These are phyloP conservation scores for Pangasius djambal DNA, from an alignment of 2,797 vertebrate genomes.

Conservation along the genomic window DNA sequence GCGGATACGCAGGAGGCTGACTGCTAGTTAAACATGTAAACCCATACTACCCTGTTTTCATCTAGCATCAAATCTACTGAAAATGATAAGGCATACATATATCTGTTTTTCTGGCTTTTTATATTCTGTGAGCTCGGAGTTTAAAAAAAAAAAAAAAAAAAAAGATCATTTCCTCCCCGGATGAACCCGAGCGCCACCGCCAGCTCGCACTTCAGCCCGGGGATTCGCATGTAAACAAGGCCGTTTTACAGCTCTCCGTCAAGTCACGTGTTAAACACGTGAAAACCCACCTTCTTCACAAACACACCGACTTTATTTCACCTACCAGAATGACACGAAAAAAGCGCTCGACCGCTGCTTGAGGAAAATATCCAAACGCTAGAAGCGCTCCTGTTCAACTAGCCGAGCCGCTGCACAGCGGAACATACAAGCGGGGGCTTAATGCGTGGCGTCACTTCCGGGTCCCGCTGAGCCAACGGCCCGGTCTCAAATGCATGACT, in stretches of 20 bases:
- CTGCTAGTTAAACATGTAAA: neutral
- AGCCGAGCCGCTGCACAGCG: constrained; percentile 59
- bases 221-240: constrained; percentile 83
- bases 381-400: constrained; percentile 58
- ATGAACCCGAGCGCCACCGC: constrained; percentile 47
- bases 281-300: neutral
- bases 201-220: constrained; percentile 68
- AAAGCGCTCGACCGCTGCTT: constrained; percentile 40
- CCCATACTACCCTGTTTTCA: neutral
- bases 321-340: constrained; percentile 60
- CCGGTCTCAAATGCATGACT: neutral
- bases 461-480: constrained; percentile 12
- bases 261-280: constrained; percentile 34
- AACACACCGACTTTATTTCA: constrained; percentile 56
- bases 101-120: neutral
- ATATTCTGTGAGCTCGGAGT: neutral
- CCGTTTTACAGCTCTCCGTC: constrained; percentile 60
- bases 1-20: neutral
- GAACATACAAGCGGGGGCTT: constrained; percentile 71
- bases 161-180: constrained; percentile 21
- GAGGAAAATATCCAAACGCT: constrained; percentile 48
- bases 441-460: constrained; percentile 75
- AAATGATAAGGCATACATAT: neutral
- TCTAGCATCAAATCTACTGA: neutral
- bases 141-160: neutral